Percentiles rank a stretch among this genome's conserved stretches.
phyloP scores from a whole-genome alignment of 2,888 invertebrate species.

The Therioaphis trifolii region DNA sequence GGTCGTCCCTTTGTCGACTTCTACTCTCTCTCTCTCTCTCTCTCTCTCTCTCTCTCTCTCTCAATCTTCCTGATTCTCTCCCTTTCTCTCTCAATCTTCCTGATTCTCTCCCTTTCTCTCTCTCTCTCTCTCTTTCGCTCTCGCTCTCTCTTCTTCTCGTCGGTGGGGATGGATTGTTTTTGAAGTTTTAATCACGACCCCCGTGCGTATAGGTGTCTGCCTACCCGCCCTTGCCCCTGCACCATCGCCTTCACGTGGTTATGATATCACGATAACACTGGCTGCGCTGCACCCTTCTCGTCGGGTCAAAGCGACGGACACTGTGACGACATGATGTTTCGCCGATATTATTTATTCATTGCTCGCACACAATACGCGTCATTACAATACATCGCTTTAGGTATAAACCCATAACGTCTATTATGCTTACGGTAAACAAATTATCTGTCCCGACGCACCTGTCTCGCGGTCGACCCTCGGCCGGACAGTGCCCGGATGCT shows the following conservation, averaged over 20 bases:
- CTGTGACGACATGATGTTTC: background rate
- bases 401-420: background rate
- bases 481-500: slow-evolving; percentile 5
- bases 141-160: too few relatives aligned
- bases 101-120: too few relatives aligned
- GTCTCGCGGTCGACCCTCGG: background rate
- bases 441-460: background rate
- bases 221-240: background rate
- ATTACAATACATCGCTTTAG: background rate
- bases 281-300: too few relatives aligned
- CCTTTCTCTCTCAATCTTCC: too few relatives aligned
- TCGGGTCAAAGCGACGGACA: background rate
- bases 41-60: too few relatives aligned
- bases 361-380: background rate
- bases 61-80: too few relatives aligned
- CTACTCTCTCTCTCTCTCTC: too few relatives aligned
- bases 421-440: background rate
- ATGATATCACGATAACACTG: too few relatives aligned
- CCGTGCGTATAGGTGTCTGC: background rate
- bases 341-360: background rate
- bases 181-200: slow-evolving; percentile 41
- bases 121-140: too few relatives aligned
- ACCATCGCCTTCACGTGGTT: background rate
- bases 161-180: slow-evolving; percentile 10
- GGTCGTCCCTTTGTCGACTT: too few relatives aligned